Conservation (phyloP, 2,888 invertebrate genomes). For the Acrobasis repandana region DNA sequence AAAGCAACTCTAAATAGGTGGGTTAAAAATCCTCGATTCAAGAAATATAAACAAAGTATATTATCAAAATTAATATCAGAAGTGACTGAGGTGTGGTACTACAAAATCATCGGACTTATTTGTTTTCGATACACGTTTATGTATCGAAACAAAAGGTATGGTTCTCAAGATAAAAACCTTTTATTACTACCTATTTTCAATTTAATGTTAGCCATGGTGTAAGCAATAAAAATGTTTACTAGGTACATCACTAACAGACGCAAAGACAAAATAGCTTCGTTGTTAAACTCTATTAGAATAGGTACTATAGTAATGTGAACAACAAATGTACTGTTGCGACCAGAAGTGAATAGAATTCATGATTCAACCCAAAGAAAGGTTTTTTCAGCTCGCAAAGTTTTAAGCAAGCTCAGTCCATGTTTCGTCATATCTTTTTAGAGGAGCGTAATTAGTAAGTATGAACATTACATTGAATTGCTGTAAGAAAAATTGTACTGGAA, state of each 20-base stretch:
- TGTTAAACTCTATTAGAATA: conserved; percentile 55
- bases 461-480: too few species aligned
- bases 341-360: conserved; percentile 1
- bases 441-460: too few species aligned
- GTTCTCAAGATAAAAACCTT: conserved; percentile 26
- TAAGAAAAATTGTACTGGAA: too few species aligned
- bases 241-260: conserved; percentile 39
- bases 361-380: background rate
- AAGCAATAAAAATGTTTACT: conserved; percentile 41
- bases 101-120: background rate
- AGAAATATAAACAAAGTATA: too few species aligned
- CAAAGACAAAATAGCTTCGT: conserved; percentile 55
- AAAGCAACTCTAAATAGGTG: too few species aligned
- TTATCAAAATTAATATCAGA: too few species aligned
- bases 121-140: conserved; percentile 7
- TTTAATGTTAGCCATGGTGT: conserved; percentile 30
- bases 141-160: conserved; percentile 5
- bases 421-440: too few species aligned
- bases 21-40: too few species aligned
- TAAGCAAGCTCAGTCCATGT: background rate
- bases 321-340: conserved; percentile 33
- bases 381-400: background rate
- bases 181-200: conserved; percentile 24
- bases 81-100: too few species aligned
- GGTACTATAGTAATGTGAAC: conserved; percentile 45